Evolutionary conservation across 2,797 vertebrate genomes (phyloP), one percentile per base, ranked within the genome.

Genomic region (Nasua narica): DNA sequence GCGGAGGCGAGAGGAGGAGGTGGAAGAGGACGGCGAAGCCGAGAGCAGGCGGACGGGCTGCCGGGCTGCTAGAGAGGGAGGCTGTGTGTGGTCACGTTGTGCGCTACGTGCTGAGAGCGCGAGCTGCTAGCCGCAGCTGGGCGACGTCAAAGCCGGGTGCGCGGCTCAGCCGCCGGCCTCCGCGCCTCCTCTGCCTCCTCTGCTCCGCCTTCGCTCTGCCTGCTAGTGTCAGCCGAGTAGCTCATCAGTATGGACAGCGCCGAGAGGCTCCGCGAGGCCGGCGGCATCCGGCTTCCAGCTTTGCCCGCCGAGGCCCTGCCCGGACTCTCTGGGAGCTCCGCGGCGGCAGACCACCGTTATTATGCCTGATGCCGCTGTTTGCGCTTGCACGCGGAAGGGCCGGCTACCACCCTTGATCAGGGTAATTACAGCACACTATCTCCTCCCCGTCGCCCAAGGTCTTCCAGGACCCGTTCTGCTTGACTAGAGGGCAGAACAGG

Each of bases 141-240:
- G 98, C 98, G 98, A 99, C 99, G 99, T 99, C 99, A 99, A 99
- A 99, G 99, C 98, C 98, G 88, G 96, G 92, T 98, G 99, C 99
- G 99, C 99, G 98, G 98, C 98, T 98, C 97, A 94, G 97, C 97
- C 95, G 98, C 98, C 98, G 72, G 72, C 95, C 69, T 89, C 54
- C 70, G 62, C 90, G 74, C 96, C 70, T 69, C 82, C 32, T 52
- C 87, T 40, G 95, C 92, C 94, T 46, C 96, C 98, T 9, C 48
- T 0, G 89, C 90, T 48, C 95, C 95, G 95, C 98, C 97, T 93
- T 11, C 89, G 60, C 95, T 87, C 85, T 56, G 93, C 89, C 52
- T 15, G 37, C 52, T 65, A 32, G 84, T 60, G 81, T n/a, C 90
- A 65, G 56, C 79, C 37, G 25, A 4, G 65, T 27, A 69, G 88